phyloP scores from a whole-genome alignment of 2,888 invertebrate genomes.

The Tubulanus polymorphus region DNA sequence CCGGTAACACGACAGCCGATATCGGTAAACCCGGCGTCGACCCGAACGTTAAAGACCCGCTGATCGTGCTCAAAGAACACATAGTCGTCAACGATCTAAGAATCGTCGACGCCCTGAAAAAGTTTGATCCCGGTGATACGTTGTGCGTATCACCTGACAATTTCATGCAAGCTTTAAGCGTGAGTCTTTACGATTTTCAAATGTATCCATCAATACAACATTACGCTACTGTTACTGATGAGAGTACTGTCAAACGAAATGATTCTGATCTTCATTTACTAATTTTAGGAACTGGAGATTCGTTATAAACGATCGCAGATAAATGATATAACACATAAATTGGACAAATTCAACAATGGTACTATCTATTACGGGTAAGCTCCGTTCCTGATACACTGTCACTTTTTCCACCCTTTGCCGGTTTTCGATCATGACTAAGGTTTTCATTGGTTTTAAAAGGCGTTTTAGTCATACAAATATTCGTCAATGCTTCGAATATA shows the following conservation, averaged over 20 bases:
- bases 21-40: slow-evolving; percentile 44
- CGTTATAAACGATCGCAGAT: slow-evolving; percentile 36
- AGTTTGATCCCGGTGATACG: slow-evolving; percentile 34
- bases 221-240: neutral
- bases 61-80: slow-evolving; percentile 42
- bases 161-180: slow-evolving; percentile 41
- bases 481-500: too few relatives aligned
- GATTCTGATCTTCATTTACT: neutral
- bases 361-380: slow-evolving; percentile 45
- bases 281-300: slow-evolving; percentile 40
- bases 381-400: neutral
- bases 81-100: slow-evolving; percentile 46
- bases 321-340: slow-evolving; percentile 29
- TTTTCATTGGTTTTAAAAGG: too few relatives aligned
- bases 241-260: too few relatives aligned
- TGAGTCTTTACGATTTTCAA: slow-evolving; percentile 20
- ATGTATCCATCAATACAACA: neutral
- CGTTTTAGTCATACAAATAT: too few relatives aligned
- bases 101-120: slow-evolving; percentile 39
- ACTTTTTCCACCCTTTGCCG: too few relatives aligned
- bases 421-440: too few relatives aligned
- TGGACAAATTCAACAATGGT: slow-evolving; percentile 35
- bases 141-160: slow-evolving; percentile 36
- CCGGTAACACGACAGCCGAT: slow-evolving; percentile 49
- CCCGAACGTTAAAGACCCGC: slow-evolving; percentile 32